Evolutionary conservation across 1,140 invertebrate genomes (phyloP), one percentile per base, ranked within the genome.

Genomic region (Brachionus plicatilis): DNA sequence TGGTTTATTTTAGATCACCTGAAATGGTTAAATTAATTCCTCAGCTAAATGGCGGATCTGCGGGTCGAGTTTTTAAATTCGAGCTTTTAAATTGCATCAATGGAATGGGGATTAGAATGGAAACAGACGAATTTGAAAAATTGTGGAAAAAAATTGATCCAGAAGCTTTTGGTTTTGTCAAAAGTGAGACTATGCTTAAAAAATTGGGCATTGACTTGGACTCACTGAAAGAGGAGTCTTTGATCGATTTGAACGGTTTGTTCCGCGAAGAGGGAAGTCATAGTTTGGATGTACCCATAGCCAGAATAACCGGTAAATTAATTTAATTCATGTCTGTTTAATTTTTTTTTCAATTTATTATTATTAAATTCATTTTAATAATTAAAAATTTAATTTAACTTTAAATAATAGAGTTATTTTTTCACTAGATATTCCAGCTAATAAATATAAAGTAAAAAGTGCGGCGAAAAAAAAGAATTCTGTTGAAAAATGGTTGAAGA

Each of bases 401-500:
- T 24, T 24, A 24, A 24, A 24, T 24, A 24, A 24, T 24, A 24
- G 24, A 24, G 24, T 24, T 24, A 37, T 37, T 37, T 37, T 37
- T 37, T 37, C 2, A 3, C 33, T 37, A 80, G 27, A 82, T 37
- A 68, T 65, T 8, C 53, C 79, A 20, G 17, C 29, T 5, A 82
- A 82, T 66, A 60, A 60, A 5, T 82, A 82, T 11, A 68, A 82
- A 82, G 53, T 76, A 14, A 76, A 76, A 50, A 14, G 50, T 45
- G 53, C 53, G 29, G 29, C 8, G 3, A 43, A 83, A 20, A 72
- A 83, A 20, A 47, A 83, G 37, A 83, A 83, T 70, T 56, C 60
- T 17, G 85, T 90, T 12, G 89, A 90, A 85, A 86, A 86, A 56
- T 90, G 88, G 88, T 85, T 90, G 56, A 90, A 90, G 85, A 87